Conservation (phyloP, 2,113 vertebrate genomes). For the Lethenteron camtschaticum region DNA sequence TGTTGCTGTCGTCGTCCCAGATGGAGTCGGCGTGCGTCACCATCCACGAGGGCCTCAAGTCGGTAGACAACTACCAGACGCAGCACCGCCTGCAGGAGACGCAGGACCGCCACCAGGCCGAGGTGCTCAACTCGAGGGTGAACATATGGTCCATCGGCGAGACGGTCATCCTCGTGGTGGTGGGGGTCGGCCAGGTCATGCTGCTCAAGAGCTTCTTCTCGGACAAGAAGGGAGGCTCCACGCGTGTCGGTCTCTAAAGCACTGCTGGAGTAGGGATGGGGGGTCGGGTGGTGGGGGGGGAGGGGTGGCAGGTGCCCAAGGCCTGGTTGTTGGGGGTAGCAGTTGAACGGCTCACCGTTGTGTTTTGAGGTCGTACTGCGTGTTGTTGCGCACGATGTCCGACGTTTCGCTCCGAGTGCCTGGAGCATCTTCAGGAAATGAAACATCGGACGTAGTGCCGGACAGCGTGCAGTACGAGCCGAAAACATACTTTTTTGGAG, state of each 20-base stretch:
- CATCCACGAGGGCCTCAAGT: conserved; percentile 89
- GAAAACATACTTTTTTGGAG: no score
- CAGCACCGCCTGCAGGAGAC: conserved; percentile 83
- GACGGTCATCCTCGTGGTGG: conserved; percentile 78
- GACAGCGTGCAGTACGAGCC: no score
- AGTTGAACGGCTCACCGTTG: no score
- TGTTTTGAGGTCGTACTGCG: no score
- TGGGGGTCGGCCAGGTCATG: conserved; percentile 91
- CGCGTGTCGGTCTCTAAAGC: conserved; percentile 35
- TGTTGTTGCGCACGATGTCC: no score
- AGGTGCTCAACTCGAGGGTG: conserved; percentile 84
- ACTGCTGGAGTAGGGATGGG: no score
- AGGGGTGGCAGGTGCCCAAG: no score
- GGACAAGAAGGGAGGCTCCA: conserved; percentile 85
- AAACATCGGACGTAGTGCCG: no score
- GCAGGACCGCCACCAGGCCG: conserved; percentile 81
- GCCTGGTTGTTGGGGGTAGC: no score
- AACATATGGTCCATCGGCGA: conserved; percentile 95
- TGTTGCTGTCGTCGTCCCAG: conserved; percentile 22
- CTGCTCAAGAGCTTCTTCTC: conserved; percentile 95
- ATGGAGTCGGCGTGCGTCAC: conserved; percentile 97
- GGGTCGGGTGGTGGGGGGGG: no score
- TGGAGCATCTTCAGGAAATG: no score
- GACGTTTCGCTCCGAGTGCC: no score
- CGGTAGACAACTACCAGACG: conserved; percentile 88